Conservation (phyloP, 2,797 vertebrate species). For the Merluccius polli region DNA sequence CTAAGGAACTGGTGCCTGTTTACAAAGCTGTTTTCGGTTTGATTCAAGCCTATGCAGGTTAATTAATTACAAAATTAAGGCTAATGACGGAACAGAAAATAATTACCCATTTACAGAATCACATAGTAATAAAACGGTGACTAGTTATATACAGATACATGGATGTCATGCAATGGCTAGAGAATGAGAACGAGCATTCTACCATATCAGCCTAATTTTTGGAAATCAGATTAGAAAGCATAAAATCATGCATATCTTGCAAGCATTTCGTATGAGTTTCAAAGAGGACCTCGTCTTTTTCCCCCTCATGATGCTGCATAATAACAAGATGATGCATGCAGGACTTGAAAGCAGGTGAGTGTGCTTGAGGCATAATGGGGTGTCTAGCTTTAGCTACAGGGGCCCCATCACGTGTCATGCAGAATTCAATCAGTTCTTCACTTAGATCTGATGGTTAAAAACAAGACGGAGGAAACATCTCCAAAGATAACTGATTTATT, state of each 20-base stretch:
- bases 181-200: not conserved
- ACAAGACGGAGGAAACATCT: no score
- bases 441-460: no score
- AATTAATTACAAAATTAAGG: not conserved
- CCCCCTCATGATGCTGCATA: not conserved
- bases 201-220: not conserved
- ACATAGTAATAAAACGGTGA: not conserved
- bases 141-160: not conserved
- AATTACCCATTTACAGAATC: not conserved
- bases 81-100: not conserved
- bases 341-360: constrained; percentile 28
- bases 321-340: constrained; percentile 11
- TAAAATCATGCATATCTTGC: not conserved
- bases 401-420: constrained; percentile 1
- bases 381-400: constrained; percentile 8
- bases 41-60: not conserved
- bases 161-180: not conserved
- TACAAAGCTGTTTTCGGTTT: not conserved
- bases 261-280: not conserved
- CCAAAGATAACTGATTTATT: no score
- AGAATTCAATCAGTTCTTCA: no score
- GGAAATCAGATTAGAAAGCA: not conserved
- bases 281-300: not conserved
- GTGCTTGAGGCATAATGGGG: constrained; percentile 13
- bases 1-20: not conserved